Percentiles rank a stretch among this genome's conserved stretches.
These are phyloP conservation scores for Haliclystus octoradiatus DNA, from an alignment of 30 jellyfish, hydroid and myxozoan species.

Conservation along the genomic window DNA sequence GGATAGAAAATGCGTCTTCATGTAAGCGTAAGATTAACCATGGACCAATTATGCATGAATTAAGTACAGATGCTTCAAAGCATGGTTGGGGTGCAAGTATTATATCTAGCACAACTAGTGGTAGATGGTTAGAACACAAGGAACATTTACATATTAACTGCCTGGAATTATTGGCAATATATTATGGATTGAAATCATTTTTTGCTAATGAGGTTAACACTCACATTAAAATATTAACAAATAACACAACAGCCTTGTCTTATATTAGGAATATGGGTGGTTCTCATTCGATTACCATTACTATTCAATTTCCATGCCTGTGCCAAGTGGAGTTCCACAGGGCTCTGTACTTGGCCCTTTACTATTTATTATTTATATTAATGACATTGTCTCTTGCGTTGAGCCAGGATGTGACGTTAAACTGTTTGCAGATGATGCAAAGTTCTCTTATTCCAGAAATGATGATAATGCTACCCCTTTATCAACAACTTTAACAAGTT, in stretches of 20 bases:
- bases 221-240: slow-evolving; percentile 7
- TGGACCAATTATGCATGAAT: neutral
- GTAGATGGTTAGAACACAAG: slow-evolving; percentile 1
- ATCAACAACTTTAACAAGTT: no score
- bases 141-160: slow-evolving; percentile 2
- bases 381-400: no score
- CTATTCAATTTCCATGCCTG: no score
- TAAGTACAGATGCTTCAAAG: slow-evolving; percentile 6
- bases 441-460: no score
- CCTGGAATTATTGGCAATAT: slow-evolving; percentile 11
- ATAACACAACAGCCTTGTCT: slow-evolving; percentile 25
- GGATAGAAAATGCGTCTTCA: slow-evolving; percentile 8
- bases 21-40: slow-evolving; percentile 7
- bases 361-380: no score
- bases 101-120: neutral
- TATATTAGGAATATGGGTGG: no score
- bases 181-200: slow-evolving; percentile 12
- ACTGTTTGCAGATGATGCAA: no score
- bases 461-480: no score
- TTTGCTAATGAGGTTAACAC: neutral
- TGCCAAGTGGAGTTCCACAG: no score
- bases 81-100: slow-evolving; percentile 20
- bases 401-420: no score
- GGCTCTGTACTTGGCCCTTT: no score
- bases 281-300: no score